Percentiles rank a stretch among this genome's conserved stretches.
Evolutionary conservation across 2,113 vertebrate genomes (phyloP).

Genomic region (Trichechus manatus): DNA sequence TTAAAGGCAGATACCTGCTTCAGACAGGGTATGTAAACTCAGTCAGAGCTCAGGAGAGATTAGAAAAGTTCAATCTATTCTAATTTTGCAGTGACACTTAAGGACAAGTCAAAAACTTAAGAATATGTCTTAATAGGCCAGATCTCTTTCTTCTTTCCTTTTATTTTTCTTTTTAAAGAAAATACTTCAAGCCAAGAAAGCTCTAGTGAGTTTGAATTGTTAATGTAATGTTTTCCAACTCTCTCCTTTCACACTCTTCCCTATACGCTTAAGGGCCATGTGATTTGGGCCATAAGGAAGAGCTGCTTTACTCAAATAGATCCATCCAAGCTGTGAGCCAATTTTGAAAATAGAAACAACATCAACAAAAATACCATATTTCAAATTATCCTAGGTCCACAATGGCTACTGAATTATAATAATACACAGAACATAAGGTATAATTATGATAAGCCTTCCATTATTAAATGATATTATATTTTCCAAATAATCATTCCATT

Average conservation of each 20-base stretch:
- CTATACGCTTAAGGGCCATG: slow-evolving; percentile 51
- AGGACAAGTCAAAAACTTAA: background rate
- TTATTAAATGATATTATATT: slow-evolving; percentile 11
- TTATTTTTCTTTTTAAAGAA: background rate
- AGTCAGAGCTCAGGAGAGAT: slow-evolving; percentile 49
- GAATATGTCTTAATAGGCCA: slow-evolving; percentile 50
- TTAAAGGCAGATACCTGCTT: slow-evolving; percentile 67
- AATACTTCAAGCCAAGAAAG: slow-evolving; percentile 42
- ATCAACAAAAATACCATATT: background rate
- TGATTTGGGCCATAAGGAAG: slow-evolving; percentile 68
- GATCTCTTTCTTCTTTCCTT: background rate
- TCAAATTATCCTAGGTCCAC: background rate
- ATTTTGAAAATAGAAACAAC: slow-evolving; percentile 73
- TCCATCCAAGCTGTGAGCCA: slow-evolving; percentile 65
- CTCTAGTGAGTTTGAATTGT: slow-evolving; percentile 3
- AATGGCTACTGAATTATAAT: background rate
- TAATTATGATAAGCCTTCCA: background rate
- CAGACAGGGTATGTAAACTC: background rate
- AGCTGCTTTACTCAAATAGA: slow-evolving; percentile 67
- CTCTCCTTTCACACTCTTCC: slow-evolving; percentile 52
- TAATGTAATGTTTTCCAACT: slow-evolving; percentile 62
- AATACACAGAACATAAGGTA: background rate
- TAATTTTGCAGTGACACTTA: background rate
- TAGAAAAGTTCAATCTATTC: slow-evolving; percentile 55
- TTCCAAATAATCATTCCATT: background rate